Evolutionary conservation across 1,140 invertebrate genomes (phyloP).

Genomic region (Drosophila trapezifrons): DNA sequence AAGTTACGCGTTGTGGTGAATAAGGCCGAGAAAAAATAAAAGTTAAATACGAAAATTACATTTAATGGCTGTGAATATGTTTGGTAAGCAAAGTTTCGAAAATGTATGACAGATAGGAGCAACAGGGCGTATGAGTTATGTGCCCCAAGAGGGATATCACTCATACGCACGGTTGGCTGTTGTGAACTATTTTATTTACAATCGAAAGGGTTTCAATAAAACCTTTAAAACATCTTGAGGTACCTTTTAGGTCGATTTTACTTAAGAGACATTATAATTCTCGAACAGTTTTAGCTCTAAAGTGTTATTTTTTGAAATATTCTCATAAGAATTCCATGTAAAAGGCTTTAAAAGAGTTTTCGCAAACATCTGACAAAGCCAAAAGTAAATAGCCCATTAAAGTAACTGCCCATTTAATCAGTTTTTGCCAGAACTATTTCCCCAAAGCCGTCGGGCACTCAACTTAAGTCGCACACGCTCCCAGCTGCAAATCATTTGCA

Average conservation of each 20-base stretch:
- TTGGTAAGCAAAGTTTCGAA: neutral
- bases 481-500: constrained; percentile 50
- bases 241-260: no score
- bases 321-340: neutral
- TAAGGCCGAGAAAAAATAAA: neutral
- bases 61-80: constrained; percentile 9
- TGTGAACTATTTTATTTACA: constrained; percentile 1
- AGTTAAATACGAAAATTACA: constrained; percentile 6
- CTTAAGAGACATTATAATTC: no score
- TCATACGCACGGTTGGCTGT: constrained; percentile 1
- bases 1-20: constrained; percentile 14
- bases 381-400: neutral
- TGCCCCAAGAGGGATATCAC: neutral
- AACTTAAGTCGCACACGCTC: constrained; percentile 33
- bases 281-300: no score
- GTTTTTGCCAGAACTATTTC: constrained; percentile 15
- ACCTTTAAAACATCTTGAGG: no score
- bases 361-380: neutral
- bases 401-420: constrained; percentile 23
- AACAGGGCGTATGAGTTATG: constrained; percentile 32
- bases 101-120: constrained; percentile 3
- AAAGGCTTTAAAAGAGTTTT: neutral
- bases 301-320: no score
- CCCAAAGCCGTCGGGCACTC: constrained; percentile 9
- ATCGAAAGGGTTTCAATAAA: neutral